Base-by-base conservation (phyloP, 2,113 vertebrate species). In the Strix uralensis region DNA sequence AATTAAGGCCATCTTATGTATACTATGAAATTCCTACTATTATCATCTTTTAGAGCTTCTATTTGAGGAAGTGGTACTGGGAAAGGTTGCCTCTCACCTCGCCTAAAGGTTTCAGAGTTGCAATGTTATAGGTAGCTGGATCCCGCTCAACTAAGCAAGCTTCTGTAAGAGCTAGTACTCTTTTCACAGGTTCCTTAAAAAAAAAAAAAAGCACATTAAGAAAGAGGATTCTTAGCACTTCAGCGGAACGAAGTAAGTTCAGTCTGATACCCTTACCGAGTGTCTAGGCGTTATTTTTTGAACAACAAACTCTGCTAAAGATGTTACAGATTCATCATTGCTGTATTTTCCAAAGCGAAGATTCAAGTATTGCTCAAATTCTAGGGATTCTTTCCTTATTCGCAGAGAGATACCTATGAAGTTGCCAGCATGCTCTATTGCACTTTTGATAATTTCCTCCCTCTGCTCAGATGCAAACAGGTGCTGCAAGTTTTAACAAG, bases 101-200 rank as follows among this genome's bases (percentile, higher is more conserved):
- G 87, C 98, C 99, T 80, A 99, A 98, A 70, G 99, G 99, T 94
- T 99, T 99, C 95, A 99, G 82, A 81, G 99, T 99, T 85, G 98
- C 99, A 71, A 99, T 99, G 96, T 99, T 99, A 96, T 99, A 99
- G 4, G 99, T 99, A 74, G 99, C 99, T 27, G 99, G 99, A 95
- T 99, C 99, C 90, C 99, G 97, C 96, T 99, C 99, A 82, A 99
- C 99, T 81, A 99, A 97, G 96, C 99, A 99, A 12, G 99, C 99
- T 98, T 99, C 99, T 55, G 99, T 99, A 93, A 99, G 98, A 32
- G 99, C 99, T 79, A 99, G 96, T 49, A 99, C 98, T 94, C 99
- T 98, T 96, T 99, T 99, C 32, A 99, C 98, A 19, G 99, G 99
- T 89, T 99, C 99, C 99, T 99, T 93, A 47, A 92, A 57, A 86